Percentiles rank a stretch among this genome's conserved stretches.
Conservation (phyloP, 2,113 vertebrate genomes). For the Notiomystis cincta region DNA sequence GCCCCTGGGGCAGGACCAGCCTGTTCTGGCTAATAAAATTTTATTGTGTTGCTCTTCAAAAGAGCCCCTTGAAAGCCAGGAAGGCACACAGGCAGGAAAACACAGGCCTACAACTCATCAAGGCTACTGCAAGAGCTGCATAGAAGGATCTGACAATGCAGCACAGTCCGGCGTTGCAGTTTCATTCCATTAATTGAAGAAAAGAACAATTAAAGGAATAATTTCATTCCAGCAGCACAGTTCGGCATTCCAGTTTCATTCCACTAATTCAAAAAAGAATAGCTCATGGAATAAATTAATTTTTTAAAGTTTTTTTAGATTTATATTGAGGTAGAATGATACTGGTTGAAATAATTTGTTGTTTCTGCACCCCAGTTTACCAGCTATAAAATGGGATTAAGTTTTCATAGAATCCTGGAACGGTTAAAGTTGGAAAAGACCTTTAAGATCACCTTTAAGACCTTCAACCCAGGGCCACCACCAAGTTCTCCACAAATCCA, state of each 20-base stretch:
- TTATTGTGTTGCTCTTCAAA: constrained; percentile 43
- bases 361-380: not conserved
- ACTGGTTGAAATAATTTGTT: not conserved
- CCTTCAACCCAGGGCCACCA: not conserved
- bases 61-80: constrained; percentile 49
- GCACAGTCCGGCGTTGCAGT: constrained; percentile 31
- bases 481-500: not conserved
- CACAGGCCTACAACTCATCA: constrained; percentile 48
- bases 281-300: no score
- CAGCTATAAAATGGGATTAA: not conserved
- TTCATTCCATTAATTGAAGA: constrained; percentile 61
- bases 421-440: not conserved
- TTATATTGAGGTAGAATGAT: not conserved
- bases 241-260: not conserved
- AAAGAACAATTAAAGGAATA: no score
- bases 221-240: no score
- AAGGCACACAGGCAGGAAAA: constrained; percentile 68
- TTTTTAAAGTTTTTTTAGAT: not conserved
- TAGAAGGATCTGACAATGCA: constrained; percentile 43
- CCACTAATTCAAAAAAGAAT: no score
- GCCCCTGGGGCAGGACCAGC: constrained; percentile 29
- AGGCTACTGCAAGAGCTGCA: constrained; percentile 28
- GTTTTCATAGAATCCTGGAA: no score
- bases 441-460: not conserved
- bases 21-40: constrained; percentile 6